phyloP scores from a whole-genome alignment of 2,113 vertebrate genomes.

The Nettapus auritus region DNA sequence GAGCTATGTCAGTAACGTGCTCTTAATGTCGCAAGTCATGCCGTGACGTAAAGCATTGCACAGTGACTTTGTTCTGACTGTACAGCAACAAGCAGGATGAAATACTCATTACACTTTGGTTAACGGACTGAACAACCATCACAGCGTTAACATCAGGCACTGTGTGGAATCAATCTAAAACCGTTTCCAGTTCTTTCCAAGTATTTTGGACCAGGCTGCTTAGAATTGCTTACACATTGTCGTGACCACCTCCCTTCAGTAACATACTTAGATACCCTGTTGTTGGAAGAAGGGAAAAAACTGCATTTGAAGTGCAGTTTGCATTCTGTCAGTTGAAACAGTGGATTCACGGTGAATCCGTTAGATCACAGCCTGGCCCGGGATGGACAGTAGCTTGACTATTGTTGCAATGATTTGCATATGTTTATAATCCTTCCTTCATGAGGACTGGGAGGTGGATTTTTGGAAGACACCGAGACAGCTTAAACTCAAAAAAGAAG shows the following conservation, averaged over 20 bases:
- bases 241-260: background rate
- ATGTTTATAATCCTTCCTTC: background rate
- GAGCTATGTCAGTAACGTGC: background rate
- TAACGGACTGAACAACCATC: background rate
- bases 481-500: background rate
- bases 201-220: background rate
- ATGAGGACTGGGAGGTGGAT: background rate
- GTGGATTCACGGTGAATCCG: background rate
- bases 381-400: background rate
- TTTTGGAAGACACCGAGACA: background rate
- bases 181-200: background rate
- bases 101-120: background rate
- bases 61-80: background rate
- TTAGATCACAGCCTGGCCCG: background rate
- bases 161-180: background rate
- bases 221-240: background rate
- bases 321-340: background rate
- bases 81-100: background rate
- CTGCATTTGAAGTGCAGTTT: background rate
- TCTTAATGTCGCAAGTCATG: background rate
- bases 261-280: background rate
- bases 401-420: background rate
- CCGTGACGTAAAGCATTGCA: background rate
- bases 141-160: background rate
- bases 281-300: background rate